Percentiles rank a stretch among this genome's conserved stretches.
These are phyloP conservation scores for Odontomachus brunneus DNA, from an alignment of 1,140 invertebrate species.

Conservation along the genomic window DNA sequence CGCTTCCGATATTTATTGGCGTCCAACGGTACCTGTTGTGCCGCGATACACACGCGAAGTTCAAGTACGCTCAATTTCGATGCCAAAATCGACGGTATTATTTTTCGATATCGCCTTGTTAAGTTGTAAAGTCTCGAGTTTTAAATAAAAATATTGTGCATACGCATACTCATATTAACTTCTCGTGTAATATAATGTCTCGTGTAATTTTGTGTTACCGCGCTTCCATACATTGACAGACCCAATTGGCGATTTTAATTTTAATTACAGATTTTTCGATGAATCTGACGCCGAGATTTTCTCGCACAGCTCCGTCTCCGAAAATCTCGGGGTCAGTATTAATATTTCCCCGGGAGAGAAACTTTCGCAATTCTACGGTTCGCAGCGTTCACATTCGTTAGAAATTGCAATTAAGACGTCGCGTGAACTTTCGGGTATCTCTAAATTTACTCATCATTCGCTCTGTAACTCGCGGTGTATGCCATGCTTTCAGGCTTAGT, in stretches of 20 bases:
- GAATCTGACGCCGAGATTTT: not conserved
- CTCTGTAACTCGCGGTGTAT: not conserved
- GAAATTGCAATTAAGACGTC: not conserved
- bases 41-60: too few species aligned
- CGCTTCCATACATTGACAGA: too few species aligned
- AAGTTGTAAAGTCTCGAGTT: too few species aligned
- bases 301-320: not conserved
- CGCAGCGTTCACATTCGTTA: not conserved
- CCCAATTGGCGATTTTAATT: too few species aligned
- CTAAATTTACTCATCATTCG: slow-evolving; percentile 22
- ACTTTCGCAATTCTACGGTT: not conserved
- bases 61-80: too few species aligned
- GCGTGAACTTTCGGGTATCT: not conserved
- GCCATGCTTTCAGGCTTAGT: slow-evolving; percentile 9
- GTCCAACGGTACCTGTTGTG: too few species aligned
- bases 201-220: too few species aligned
- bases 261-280: not conserved
- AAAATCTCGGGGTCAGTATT: not conserved
- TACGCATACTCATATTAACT: too few species aligned
- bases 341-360: not conserved
- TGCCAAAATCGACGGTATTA: not conserved
- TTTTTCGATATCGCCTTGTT: not conserved
- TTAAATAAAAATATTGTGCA: too few species aligned
- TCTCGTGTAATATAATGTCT: too few species aligned
- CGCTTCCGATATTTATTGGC: slow-evolving; percentile 13